Conservation (phyloP, 2,113 vertebrate species). For the Channa argus region DNA sequence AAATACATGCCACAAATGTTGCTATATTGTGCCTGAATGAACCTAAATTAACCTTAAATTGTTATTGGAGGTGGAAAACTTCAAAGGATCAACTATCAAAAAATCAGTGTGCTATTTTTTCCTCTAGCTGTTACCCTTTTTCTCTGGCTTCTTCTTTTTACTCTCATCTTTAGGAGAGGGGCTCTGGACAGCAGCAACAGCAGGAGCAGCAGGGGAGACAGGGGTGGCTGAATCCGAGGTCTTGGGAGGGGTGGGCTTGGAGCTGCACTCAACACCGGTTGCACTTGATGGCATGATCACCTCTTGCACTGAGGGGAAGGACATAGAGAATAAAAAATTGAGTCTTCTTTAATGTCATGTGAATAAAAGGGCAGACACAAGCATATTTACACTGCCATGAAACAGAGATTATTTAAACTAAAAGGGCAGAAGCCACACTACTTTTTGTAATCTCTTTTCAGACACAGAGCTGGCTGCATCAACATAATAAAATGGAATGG, state of each 20-base stretch:
- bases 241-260: slow-evolving; percentile 61
- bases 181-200: slow-evolving; percentile 47
- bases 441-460: slow-evolving; percentile 28
- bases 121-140: slow-evolving; percentile 86
- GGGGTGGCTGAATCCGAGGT: slow-evolving; percentile 57
- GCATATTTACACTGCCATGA: not conserved
- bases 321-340: not conserved
- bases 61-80: slow-evolving; percentile 18
- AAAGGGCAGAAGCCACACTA: slow-evolving; percentile 11
- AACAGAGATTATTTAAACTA: slow-evolving; percentile 1
- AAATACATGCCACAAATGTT: not conserved
- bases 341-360: not conserved
- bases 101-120: not conserved
- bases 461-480: slow-evolving; percentile 32
- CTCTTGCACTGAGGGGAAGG: slow-evolving; percentile 84
- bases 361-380: not conserved
- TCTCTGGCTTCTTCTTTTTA: slow-evolving; percentile 91
- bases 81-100: slow-evolving; percentile 20
- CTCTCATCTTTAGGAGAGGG: slow-evolving; percentile 81
- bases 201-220: slow-evolving; percentile 57
- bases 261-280: slow-evolving; percentile 57
- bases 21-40: not conserved
- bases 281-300: slow-evolving; percentile 78
- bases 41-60: not conserved
- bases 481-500: slow-evolving; percentile 62